Evolutionary conservation across 2,113 vertebrate species (phyloP), one percentile per base, ranked within the genome.

Genomic region (Diphyllodes magnificus): DNA sequence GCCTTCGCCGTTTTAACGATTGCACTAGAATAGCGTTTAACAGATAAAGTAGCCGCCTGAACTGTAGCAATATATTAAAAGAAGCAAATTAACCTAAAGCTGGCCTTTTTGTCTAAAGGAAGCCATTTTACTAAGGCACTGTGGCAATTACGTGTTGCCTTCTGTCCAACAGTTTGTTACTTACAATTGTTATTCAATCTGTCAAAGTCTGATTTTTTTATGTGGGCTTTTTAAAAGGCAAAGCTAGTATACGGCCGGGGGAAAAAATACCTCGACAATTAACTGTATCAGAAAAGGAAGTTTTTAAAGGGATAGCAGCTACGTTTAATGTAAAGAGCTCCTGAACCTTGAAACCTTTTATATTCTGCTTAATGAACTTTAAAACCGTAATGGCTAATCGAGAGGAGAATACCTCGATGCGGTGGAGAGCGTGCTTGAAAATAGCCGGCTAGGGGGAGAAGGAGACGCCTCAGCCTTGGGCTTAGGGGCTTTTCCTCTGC

Each of bases 21-120:
- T 97, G 97, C 95, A 71, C 95, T 96, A 96, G 95, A 94, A 96
- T 80, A 88, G 95, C 82, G 91, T 97, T 96, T 88, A 96, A 95
- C 97, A 97, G 98, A 97, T 97, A 98, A 96, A 98, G 96, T 97
- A 97, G 97, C 96, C 93, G 94, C 96, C 96, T 97, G 94, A 95
- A 96, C 96, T 95, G 68, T 54, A 98, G 97, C 97, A 96, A 98
- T 97, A 97, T 97, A 98, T 98, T 98, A 98, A 97, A 97, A 97
- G 97, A 97, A 98, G 97, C 98, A 98, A 98, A 98, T 98, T 98
- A 98, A 98, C 97, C 97, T 93, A 97, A 98, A 97, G 95, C 96
- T 98, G 97, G 96, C 97, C 97, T 97, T 98, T 98, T 97, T 97
- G 96, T 97, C 96, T 95, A 95, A 98, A 98, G 97, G 96, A 98